Conservation (phyloP, 2,113 vertebrate species). For the Ranitomeya imitator region DNA sequence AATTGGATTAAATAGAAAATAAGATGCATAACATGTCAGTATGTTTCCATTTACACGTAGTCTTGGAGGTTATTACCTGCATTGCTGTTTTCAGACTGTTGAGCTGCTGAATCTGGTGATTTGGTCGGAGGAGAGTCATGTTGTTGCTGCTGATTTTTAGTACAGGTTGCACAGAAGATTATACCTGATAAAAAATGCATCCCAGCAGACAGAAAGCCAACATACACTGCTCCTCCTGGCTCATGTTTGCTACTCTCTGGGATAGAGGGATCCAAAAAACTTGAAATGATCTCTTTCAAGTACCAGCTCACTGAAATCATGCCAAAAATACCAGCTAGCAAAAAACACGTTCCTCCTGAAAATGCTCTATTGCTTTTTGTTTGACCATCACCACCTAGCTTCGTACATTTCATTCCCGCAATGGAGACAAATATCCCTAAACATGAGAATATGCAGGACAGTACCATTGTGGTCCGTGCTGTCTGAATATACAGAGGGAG, state of each 20-base stretch:
- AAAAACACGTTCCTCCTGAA: slow-evolving; percentile 84
- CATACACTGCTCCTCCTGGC: slow-evolving; percentile 88
- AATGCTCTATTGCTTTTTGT: slow-evolving; percentile 83
- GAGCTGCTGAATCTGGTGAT: slow-evolving; percentile 70
- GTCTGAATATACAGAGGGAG: slow-evolving; percentile 89
- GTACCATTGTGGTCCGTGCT: slow-evolving; percentile 89
- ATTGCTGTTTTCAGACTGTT: slow-evolving; percentile 76
- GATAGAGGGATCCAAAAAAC: slow-evolving; percentile 84
- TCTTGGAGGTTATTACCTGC: slow-evolving; percentile 87
- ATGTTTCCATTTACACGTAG: slow-evolving; percentile 80
- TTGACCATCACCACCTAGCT: slow-evolving; percentile 79
- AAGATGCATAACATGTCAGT: too few relatives aligned
- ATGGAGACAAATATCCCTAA: slow-evolving; percentile 85
- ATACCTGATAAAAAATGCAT: slow-evolving; percentile 85
- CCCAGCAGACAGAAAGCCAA: slow-evolving; percentile 86
- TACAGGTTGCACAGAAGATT: slow-evolving; percentile 88
- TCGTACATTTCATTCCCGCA: slow-evolving; percentile 90
- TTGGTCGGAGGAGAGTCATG: slow-evolving; percentile 75
- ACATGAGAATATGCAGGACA: slow-evolving; percentile 86
- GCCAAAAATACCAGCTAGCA: slow-evolving; percentile 81
- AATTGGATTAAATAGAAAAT: background rate
- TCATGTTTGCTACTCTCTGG: slow-evolving; percentile 91
- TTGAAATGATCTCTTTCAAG: slow-evolving; percentile 87
- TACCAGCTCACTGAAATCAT: slow-evolving; percentile 93
- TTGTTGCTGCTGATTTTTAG: slow-evolving; percentile 75